These are phyloP conservation scores for Drosophila yakuba DNA, from an alignment of 1,140 invertebrate species.

Conservation along the genomic window DNA sequence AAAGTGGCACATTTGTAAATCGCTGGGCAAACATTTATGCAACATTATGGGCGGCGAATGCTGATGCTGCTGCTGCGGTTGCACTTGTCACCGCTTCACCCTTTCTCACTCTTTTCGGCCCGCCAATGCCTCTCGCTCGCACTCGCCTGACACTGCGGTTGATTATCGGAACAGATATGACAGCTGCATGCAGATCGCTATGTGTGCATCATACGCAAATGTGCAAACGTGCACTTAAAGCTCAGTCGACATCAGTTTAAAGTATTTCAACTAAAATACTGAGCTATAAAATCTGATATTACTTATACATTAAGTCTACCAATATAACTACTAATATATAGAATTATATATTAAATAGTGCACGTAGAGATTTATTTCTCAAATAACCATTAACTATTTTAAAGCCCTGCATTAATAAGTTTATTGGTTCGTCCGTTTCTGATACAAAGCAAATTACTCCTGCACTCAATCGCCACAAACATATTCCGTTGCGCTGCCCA, in stretches of 20 bases:
- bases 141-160: slow-evolving; percentile 69
- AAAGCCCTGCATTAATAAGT: too few relatives aligned
- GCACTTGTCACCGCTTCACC: slow-evolving; percentile 13
- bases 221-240: slow-evolving; percentile 7
- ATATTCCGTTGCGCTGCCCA: slow-evolving; percentile 4
- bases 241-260: slow-evolving; percentile 3
- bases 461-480: too few relatives aligned
- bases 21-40: slow-evolving; percentile 60
- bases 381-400: too few relatives aligned
- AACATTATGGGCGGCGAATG: slow-evolving; percentile 36
- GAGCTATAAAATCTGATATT: too few relatives aligned
- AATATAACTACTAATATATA: too few relatives aligned
- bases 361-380: too few relatives aligned
- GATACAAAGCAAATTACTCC: too few relatives aligned
- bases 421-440: too few relatives aligned
- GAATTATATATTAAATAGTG: too few relatives aligned
- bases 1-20: slow-evolving; percentile 77
- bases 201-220: slow-evolving; percentile 2
- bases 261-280: neutral
- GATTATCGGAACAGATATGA: slow-evolving; percentile 70
- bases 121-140: slow-evolving; percentile 17
- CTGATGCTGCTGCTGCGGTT: slow-evolving; percentile 34
- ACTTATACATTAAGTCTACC: too few relatives aligned
- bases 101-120: neutral
- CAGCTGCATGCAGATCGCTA: slow-evolving; percentile 31